phyloP scores from a whole-genome alignment of 2,797 vertebrate species.

The Aulostomus chinensis region DNA sequence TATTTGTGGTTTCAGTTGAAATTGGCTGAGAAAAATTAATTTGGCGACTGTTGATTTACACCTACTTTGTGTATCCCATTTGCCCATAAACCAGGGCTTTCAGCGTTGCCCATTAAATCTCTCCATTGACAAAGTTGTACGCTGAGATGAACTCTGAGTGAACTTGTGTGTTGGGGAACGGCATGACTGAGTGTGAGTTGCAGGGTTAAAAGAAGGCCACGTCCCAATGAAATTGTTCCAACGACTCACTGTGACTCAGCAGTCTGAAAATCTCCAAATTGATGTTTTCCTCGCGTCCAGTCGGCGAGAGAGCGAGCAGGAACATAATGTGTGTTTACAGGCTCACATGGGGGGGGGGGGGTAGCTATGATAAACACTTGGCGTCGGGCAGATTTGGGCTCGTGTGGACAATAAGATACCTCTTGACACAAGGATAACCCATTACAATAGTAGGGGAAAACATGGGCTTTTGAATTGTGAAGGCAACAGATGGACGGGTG shows the following conservation, averaged over 20 bases:
- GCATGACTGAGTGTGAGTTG: too few relatives aligned
- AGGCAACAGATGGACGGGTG: too few relatives aligned
- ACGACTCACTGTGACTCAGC: constrained; percentile 62
- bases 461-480: too few relatives aligned
- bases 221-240: not conserved
- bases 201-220: not conserved
- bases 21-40: too few relatives aligned
- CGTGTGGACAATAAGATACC: not conserved
- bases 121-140: too few relatives aligned
- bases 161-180: too few relatives aligned
- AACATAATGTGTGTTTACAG: constrained; percentile 24
- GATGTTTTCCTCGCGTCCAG: not conserved
- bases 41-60: too few relatives aligned
- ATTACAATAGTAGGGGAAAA: too few relatives aligned
- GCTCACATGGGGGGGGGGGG: constrained; percentile 27
- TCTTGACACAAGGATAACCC: not conserved
- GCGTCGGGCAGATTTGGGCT: not conserved
- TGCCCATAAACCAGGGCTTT: too few relatives aligned
- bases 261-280: not conserved
- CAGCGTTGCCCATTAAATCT: too few relatives aligned
- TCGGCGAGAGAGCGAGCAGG: not conserved
- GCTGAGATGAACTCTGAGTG: too few relatives aligned
- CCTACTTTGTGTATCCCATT: not conserved
- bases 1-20: too few relatives aligned
- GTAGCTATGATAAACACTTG: not conserved